phyloP scores from a whole-genome alignment of 2,113 vertebrate genomes.

The Chaenogobius annularis region DNA sequence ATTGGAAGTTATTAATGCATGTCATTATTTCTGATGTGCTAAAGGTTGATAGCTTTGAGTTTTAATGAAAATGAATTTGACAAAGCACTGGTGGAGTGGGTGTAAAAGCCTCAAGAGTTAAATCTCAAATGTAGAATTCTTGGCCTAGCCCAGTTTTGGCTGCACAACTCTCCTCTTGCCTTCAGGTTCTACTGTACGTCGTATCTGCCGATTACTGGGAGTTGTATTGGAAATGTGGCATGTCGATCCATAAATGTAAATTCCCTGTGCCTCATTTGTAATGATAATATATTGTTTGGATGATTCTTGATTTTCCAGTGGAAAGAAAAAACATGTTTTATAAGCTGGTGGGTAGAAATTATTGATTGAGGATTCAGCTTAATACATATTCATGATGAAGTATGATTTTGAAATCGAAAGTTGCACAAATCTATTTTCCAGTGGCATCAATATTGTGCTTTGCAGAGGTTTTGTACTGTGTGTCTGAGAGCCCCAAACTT shows the following conservation, averaged over 20 bases:
- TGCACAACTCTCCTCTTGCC: constrained; percentile 11
- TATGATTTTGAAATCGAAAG: constrained; percentile 72
- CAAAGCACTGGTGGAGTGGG: neutral
- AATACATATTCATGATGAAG: constrained; percentile 78
- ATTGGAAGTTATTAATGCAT: neutral
- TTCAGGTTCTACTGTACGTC: constrained; percentile 27
- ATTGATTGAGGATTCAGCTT: constrained; percentile 75
- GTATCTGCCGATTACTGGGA: constrained; percentile 21
- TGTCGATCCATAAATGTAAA: constrained; percentile 81
- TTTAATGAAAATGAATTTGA: neutral
- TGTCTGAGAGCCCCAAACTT: constrained; percentile 75
- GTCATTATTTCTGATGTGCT: neutral
- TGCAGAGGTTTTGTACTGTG: constrained; percentile 23
- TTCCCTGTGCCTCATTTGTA: constrained; percentile 68
- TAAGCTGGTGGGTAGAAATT: constrained; percentile 72
- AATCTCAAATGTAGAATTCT: neutral
- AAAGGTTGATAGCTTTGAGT: neutral
- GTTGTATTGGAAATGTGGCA: constrained; percentile 48
- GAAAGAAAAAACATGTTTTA: constrained; percentile 49
- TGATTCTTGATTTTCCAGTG: constrained; percentile 62
- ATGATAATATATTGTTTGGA: constrained; percentile 78
- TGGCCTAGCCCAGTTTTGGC: neutral
- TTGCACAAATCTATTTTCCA: constrained; percentile 51
- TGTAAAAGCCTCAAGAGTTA: constrained; percentile 3
- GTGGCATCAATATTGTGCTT: constrained; percentile 49